Conservation (phyloP, 1,140 invertebrate species). For the Antheraea pernyi region DNA sequence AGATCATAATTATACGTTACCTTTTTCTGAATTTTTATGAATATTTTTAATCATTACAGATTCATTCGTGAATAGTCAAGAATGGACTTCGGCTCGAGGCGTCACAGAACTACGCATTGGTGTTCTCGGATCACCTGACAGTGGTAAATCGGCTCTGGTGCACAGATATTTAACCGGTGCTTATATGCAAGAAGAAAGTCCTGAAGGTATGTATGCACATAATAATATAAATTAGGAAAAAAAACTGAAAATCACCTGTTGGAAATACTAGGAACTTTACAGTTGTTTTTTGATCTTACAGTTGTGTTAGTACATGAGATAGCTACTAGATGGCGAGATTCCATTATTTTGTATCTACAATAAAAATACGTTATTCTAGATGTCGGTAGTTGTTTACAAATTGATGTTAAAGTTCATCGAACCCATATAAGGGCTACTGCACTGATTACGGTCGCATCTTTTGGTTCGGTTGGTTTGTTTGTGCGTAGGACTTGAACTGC, state of each 20-base stretch:
- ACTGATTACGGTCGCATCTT: constrained; percentile 18
- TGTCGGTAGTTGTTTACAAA: constrained; percentile 16
- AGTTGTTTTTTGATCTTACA: background rate
- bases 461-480: constrained; percentile 16
- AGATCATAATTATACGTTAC: background rate
- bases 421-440: constrained; percentile 16
- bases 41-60: constrained; percentile 85
- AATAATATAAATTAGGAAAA: too few relatives aligned
- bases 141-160: constrained; percentile 98
- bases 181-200: constrained; percentile 98
- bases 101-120: constrained; percentile 97
- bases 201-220: constrained; percentile 84
- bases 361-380: constrained; percentile 17
- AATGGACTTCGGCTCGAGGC: constrained; percentile 97
- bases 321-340: background rate
- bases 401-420: constrained; percentile 14
- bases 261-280: background rate
- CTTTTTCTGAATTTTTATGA: background rate
- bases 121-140: constrained; percentile 95
- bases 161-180: constrained; percentile 98
- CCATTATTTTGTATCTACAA: background rate
- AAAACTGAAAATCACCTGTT: background rate
- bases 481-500: constrained; percentile 19
- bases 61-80: constrained; percentile 99
- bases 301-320: background rate